Base-by-base conservation (phyloP, 2,888 invertebrate species). In the Caradrina clavipalpis region DNA sequence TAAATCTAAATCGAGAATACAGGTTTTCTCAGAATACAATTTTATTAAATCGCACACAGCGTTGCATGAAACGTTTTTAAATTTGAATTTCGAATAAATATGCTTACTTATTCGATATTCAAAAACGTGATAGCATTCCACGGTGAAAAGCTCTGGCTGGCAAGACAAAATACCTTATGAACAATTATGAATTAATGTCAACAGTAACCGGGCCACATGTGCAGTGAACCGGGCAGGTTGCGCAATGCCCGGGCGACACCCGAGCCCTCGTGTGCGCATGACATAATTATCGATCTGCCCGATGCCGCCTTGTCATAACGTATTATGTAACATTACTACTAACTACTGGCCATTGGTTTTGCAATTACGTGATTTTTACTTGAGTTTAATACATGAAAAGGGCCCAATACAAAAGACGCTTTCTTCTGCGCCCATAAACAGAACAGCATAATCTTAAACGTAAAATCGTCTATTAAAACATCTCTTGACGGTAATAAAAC, bases 241-340 rank as follows among this genome's bases (percentile, higher is more conserved):
- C 87, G 87, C 85, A 91, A 91, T 74, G 56, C 73, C 73, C 64
- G 64, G 81, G 63, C 76, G 88, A 87, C 88, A 90, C 82, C 86
- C 81, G 85, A 88, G 87, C 88, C 88, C 85, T 86, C 78, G 75
- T 73, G 69, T 83, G 77, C 83, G 76, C 81, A 83, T 91, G 89
- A 90, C 90, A 91, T 91, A 89, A 92, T 90, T 90, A 90, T 87
- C 73, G 86, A 81, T 82, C 82, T 75, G 63, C 60, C 59, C 64
- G 62, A 72, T 73, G 85, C 83, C 79, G 81, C 83, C 85, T 85
- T 87, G 83, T 88, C 89, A 89, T 86, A 88, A 87, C 80, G 63
- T 77, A 72, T 88, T 88, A 88, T 82, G 68, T 86, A 88, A 89
- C 78, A 64, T 60, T 57, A 47, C 56, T 53, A 60, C 50, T 58